phyloP scores from a whole-genome alignment of 2,888 invertebrate species.

The Belgica antarctica region DNA sequence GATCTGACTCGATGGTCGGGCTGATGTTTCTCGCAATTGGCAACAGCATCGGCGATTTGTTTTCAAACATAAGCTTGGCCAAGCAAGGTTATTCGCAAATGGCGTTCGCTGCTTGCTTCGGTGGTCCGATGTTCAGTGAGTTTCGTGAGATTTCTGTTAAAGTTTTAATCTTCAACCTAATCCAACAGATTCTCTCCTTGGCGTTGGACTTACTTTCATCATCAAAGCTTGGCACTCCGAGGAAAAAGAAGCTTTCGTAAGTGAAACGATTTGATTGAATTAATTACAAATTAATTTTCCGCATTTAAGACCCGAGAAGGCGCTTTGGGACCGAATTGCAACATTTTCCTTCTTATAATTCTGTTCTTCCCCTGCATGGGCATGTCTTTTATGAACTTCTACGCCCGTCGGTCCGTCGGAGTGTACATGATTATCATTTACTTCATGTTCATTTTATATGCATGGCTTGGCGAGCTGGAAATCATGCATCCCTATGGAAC shows the following conservation, averaged over 20 bases:
- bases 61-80: conserved; percentile 63
- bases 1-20: conserved; percentile 62
- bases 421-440: conserved; percentile 56
- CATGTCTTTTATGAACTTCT: conserved; percentile 55
- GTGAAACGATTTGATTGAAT: background rate
- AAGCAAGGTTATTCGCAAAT: conserved; percentile 63
- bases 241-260: conserved; percentile 45
- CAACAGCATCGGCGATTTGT: conserved; percentile 58
- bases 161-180: background rate
- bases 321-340: conserved; percentile 54
- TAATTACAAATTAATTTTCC: background rate
- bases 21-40: conserved; percentile 67
- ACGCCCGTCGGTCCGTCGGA: conserved; percentile 56
- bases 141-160: background rate
- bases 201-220: conserved; percentile 55
- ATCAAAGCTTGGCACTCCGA: conserved; percentile 47
- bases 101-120: conserved; percentile 67
- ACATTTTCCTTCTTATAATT: conserved; percentile 55
- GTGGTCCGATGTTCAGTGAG: conserved; percentile 67
- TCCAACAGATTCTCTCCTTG: conserved; percentile 52
- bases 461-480: conserved; percentile 56
- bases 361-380: conserved; percentile 55
- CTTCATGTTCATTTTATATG: conserved; percentile 56
- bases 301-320: conserved; percentile 51
- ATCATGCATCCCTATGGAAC: conserved; percentile 53